Evolutionary conservation across 2,797 vertebrate species (phyloP), one percentile per base, ranked within the genome.

Genomic region (Remorina albescens): DNA sequence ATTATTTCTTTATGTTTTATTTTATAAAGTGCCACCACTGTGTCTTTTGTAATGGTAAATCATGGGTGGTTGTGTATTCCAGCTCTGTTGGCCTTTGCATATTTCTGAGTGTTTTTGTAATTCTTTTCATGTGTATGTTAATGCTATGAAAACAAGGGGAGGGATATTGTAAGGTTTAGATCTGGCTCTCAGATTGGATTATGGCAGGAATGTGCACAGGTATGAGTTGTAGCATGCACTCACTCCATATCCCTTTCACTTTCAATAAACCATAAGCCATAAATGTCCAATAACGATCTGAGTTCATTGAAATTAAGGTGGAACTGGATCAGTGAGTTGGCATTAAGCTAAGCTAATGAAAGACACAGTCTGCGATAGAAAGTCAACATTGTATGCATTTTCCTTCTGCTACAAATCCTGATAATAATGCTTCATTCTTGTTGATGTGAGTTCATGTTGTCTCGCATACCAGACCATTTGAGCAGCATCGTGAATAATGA

Each of bases 161-260:
- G 78, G 86, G 82, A 86, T 92, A 90, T 79, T 88, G 74, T 78
- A 57, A 76, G 88, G 78, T 79, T 86, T 77, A 77, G 65, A 80
- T 87, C 32, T 19, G 70, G 71, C 72, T 81, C 76, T 91, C 28
- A 64, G 81, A 84, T 85, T 78, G 55, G 88, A 84, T 86, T 93
- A 93, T 92, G 91, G 85, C 63, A 86, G 91, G 94, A 95, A 95
- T 95, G 93, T 81, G 77, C 85, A 61, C 23, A 65, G 56, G 75
- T 65, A 85, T 91, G 71, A 46, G 92, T 93, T 85, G 74, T 54
- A 83, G 92, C 92, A 91, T 79, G 93, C 84, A 90, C 70, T 67
- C 66, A 21, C 46, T 59, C 36, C 56, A 51, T 71, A 36, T 76
- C 79, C 53, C 58, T 78, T 76, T 78, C 76, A 84, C 69, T 82